Evolutionary conservation across 1,140 invertebrate species (phyloP), one percentile per base, ranked within the genome.

Genomic region (Sycobia sp.): DNA sequence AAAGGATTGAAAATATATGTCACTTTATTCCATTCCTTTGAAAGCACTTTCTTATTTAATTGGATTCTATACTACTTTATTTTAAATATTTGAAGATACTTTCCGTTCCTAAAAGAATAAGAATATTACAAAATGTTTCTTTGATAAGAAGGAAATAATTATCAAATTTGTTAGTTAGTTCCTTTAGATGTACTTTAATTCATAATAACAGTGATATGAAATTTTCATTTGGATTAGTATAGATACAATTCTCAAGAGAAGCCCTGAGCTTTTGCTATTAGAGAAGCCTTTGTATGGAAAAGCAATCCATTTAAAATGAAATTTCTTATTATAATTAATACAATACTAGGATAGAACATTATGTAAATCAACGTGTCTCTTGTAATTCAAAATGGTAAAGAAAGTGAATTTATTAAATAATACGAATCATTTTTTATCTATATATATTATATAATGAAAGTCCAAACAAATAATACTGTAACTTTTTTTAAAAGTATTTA

Each of bases 1-100:
- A 56, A 69, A 47, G 34, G 34, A 47, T 66, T 65, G 34, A 57
- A 50, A 49, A 47, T 14, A 43, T 27, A 29, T 43, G 14, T 71
- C 72, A 73, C 68, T 73, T 76, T 73, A 67, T 76, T 78, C 71
- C 74, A 77, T 77, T 78, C 76, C 74, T 76, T 44, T 69, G 7
- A 70, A 59, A 64, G 64, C 66, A 67, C 64, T 72, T 65, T 64
- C 67, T 75, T 70, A 69, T 71, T 74, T 74, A 69, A 71, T 73
- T 62, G 64, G 67, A 68, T 66, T 69, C 68, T 59, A 20, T 44
- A 58, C 54, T 62, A 32, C 56, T 70, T 60, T 4, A 47, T 29
- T 50, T 11, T 41, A 5, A 11, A 50, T 13, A 44, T 16, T 36
- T 60, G 9, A 22, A 51, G 3, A 39, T 51, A 3, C 13, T 4